phyloP scores from a whole-genome alignment of 2,113 vertebrate species.

The Callaeas wilsoni region DNA sequence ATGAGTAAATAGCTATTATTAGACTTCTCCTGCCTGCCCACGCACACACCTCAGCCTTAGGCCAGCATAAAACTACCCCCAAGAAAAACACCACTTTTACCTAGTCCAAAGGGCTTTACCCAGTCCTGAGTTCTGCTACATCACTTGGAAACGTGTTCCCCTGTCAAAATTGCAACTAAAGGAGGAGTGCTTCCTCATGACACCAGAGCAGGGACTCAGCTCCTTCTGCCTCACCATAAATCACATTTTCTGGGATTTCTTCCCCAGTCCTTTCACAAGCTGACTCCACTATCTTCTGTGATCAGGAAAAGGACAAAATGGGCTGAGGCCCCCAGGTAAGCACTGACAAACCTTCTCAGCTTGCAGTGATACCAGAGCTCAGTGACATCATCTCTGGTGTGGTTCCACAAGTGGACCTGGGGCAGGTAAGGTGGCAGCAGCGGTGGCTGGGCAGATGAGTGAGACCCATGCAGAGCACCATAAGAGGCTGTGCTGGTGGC shows the following conservation, averaged over 20 bases:
- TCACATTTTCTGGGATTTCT: background rate
- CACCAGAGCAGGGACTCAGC: background rate
- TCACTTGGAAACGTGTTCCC: background rate
- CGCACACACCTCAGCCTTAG: background rate
- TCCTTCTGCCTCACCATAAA: background rate
- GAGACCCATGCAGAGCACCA: background rate
- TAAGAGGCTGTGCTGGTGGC: background rate
- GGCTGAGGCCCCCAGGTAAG: background rate
- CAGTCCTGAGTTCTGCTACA: background rate
- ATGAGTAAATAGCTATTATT: constrained; percentile 49
- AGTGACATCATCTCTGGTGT: background rate
- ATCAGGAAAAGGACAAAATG: background rate
- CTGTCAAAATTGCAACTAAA: background rate
- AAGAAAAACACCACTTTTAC: background rate
- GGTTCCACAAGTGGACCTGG: rapidly evolving
- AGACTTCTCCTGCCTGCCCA: constrained; percentile 3
- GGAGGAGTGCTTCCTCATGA: background rate
- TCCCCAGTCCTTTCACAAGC: background rate
- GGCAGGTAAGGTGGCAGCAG: background rate
- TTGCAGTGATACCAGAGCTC: background rate
- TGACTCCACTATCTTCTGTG: background rate
- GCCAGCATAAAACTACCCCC: background rate
- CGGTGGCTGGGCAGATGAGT: background rate
- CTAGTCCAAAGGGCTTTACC: background rate
- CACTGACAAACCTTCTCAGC: background rate